Evolutionary conservation across 2,113 vertebrate species (phyloP).

Genomic region (Alaudala cheleensis): DNA sequence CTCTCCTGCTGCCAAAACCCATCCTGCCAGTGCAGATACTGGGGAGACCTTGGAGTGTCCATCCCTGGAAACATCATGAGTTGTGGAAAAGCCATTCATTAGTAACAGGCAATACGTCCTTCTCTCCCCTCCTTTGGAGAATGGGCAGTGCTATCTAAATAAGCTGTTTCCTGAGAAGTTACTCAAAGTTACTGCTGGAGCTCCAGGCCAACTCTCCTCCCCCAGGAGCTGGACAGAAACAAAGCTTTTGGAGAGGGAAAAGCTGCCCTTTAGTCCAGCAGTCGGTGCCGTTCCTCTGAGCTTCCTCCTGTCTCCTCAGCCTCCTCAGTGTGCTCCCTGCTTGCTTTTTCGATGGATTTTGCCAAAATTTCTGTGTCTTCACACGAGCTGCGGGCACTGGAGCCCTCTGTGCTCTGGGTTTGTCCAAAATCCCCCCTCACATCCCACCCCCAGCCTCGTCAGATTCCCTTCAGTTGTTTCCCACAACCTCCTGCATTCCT

Average conservation of each 20-base stretch:
- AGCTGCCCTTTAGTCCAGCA: background rate
- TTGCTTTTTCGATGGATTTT: background rate
- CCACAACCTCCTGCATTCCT: background rate
- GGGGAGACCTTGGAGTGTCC: background rate
- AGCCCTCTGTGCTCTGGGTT: background rate
- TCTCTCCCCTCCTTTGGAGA: constrained; percentile 22
- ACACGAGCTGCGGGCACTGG: fast-evolving
- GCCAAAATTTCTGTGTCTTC: background rate
- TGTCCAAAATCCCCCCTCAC: background rate
- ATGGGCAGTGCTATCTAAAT: constrained; percentile 58
- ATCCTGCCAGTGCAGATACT: background rate
- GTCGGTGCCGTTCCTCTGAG: background rate
- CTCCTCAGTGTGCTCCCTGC: background rate
- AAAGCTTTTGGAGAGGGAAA: background rate
- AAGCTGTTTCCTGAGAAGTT: constrained; percentile 69
- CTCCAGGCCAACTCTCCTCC: constrained; percentile 48
- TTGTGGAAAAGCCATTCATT: constrained; percentile 45
- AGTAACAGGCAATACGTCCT: constrained; percentile 37
- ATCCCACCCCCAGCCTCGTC: background rate
- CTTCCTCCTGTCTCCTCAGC: background rate
- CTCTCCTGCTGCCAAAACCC: background rate
- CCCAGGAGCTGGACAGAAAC: background rate
- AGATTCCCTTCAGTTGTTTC: background rate
- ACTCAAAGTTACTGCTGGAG: constrained; percentile 51
- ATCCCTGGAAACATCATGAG: constrained; percentile 37